These are phyloP conservation scores for Tiaroga cobitis DNA, from an alignment of 2,797 vertebrate species.

Conservation along the genomic window DNA sequence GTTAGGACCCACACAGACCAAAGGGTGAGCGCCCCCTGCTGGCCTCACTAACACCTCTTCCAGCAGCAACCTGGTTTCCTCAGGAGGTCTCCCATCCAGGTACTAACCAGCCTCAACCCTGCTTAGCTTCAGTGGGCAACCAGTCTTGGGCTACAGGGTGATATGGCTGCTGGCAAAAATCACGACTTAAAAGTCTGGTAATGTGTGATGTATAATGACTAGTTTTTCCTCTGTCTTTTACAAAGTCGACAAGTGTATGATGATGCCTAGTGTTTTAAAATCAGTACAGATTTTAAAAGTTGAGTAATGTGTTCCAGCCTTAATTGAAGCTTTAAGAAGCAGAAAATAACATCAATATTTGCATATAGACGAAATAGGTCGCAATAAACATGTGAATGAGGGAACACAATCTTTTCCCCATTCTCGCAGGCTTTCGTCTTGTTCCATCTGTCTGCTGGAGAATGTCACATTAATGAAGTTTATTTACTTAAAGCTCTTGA, in stretches of 20 bases:
- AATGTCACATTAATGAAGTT: conserved; percentile 23
- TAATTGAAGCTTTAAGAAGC: not conserved
- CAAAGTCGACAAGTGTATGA: not conserved
- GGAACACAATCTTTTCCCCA: not conserved
- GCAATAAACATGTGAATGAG: not conserved
- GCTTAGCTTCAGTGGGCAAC: too few species aligned
- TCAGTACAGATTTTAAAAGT: not conserved
- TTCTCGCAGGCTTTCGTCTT: not conserved
- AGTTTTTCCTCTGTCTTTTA: not conserved
- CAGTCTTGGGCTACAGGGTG: too few species aligned
- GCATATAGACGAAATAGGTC: not conserved
- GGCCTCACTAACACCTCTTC: too few species aligned
- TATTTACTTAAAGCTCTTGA: conserved; percentile 30
- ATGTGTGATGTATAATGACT: too few species aligned
- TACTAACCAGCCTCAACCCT: too few species aligned
- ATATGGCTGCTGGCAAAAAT: too few species aligned
- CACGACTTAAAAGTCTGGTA: too few species aligned
- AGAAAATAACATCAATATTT: not conserved
- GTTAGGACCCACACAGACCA: too few species aligned
- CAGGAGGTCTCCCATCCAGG: too few species aligned
- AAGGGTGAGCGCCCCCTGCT: too few species aligned
- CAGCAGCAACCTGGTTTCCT: too few species aligned
- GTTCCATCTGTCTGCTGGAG: not conserved
- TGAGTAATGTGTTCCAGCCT: not conserved
- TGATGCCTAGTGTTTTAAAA: not conserved